Conservation (phyloP, 2,113 vertebrate species). For the Glaucidium brasilianum region DNA sequence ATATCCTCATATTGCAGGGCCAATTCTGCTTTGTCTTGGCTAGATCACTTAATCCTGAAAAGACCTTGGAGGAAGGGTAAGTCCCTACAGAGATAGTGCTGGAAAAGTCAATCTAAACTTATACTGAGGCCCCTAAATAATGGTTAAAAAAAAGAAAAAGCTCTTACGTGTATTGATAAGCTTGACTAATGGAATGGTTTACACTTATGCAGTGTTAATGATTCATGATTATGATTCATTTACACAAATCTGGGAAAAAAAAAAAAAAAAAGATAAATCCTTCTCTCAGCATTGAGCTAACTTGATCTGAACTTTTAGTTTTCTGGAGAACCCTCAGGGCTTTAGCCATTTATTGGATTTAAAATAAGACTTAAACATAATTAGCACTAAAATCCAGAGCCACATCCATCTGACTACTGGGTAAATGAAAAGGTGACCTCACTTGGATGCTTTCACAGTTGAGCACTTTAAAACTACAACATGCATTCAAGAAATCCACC, state of each 20-base stretch:
- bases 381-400: not conserved
- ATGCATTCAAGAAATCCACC: not conserved
- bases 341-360: not conserved
- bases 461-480: not conserved
- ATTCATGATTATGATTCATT: not conserved
- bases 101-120: not conserved
- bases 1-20: accelerated
- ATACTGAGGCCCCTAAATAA: not conserved
- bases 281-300: not conserved
- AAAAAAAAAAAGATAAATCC: not conserved
- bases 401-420: not conserved
- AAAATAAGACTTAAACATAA: not conserved
- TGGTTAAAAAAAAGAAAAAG: accelerated
- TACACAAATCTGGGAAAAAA: not conserved
- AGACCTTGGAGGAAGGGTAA: not conserved
- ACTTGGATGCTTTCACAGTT: not conserved
- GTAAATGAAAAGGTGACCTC: not conserved
- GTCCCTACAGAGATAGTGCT: not conserved
- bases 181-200: not conserved
- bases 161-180: not conserved
- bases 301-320: not conserved
- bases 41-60: not conserved
- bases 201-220: not conserved
- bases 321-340: not conserved
- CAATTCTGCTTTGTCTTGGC: not conserved